Base-by-base conservation (phyloP, 2,113 vertebrate genomes). In the Ctenodactylus gundi region DNA sequence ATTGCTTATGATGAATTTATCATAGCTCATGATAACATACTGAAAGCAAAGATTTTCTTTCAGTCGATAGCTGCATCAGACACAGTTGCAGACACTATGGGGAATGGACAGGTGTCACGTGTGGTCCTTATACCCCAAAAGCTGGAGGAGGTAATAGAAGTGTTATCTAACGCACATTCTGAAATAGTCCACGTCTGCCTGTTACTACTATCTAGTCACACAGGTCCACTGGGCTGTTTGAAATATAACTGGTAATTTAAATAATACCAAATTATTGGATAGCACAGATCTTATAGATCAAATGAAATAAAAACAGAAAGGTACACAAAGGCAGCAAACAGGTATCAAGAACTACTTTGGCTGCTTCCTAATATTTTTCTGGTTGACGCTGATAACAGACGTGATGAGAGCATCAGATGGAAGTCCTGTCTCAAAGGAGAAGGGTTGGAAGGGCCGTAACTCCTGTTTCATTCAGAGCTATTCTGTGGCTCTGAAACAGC, bases 1-100 rank as follows among this genome's bases (percentile, higher is more conserved):
- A 75, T 10, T 29, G 21, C 75, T 75, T 84, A 70, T 64, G 85
- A 85, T 81, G 44, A 85, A 68, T 85, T 93, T 88, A 82, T 46
- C 41, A 78, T 44, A 62, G 49, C 17, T 73, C 73, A 85, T n/a
- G 55, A 88, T 3, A 72, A 55, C 46, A 60, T 58, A 55, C 46
- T 62, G 39, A 93, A 62, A 34, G 82, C 39, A 55, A 78, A 49
- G 4, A 76, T 76, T 84, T 57, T 93, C 20, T 3, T 64, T 25
- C 23, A 57, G 75, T 83, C 44, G 67, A 12, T 72, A 68, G 18
- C 73, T 90, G 41, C 46, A 34, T 87, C 39, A 87, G 51, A 27
- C 18, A 86, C 34, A 34, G 7, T 51, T 51, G 46, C 55, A 81
- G 53, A 34, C 72, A 34, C 31, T 58, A 15, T 44, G 80, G 44